These are phyloP conservation scores for Triops cancriformis DNA, from an alignment of 1,140 invertebrate genomes.

Conservation along the genomic window DNA sequence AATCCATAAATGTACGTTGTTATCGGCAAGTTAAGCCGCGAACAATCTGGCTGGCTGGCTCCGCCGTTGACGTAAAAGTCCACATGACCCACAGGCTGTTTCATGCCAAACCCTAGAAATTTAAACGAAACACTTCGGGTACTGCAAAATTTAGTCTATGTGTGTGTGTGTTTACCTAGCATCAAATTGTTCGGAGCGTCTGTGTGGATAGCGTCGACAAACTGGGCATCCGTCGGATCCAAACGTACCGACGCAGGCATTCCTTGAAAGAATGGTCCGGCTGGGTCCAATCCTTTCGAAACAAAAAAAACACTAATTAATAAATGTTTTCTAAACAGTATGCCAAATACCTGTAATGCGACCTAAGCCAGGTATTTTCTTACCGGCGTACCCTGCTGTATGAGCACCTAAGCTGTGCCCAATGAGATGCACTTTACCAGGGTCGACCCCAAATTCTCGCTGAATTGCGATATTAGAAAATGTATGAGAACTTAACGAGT, in stretches of 20 bases:
- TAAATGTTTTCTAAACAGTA: too few species aligned
- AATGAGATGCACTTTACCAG: conserved; percentile 64
- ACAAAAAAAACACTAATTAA: too few species aligned
- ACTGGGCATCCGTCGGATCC: conserved; percentile 65
- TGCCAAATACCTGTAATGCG: conserved; percentile 52
- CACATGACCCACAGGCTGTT: conserved; percentile 69
- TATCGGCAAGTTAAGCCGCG: conserved; percentile 36
- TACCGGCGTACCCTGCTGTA: conserved; percentile 72
- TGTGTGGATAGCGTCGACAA: conserved; percentile 82
- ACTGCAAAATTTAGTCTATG: too few species aligned
- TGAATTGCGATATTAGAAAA: conserved; percentile 34
- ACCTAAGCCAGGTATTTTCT: conserved; percentile 58
- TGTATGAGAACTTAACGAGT: neutral
- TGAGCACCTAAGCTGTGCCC: conserved; percentile 77
- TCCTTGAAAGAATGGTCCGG: conserved; percentile 77
- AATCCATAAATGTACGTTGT: too few species aligned
- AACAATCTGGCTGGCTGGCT: conserved; percentile 76
- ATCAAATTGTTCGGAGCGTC: conserved; percentile 74
- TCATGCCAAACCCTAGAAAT: conserved; percentile 67
- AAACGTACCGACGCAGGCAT: conserved; percentile 67
- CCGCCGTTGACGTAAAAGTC: conserved; percentile 86
- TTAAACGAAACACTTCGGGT: too few species aligned
- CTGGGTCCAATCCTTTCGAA: conserved; percentile 60
- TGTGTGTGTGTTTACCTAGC: conserved; percentile 49
- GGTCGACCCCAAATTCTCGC: conserved; percentile 58